Evolutionary conservation across 2,113 vertebrate species (phyloP).

Genomic region (Pimephales promelas): DNA sequence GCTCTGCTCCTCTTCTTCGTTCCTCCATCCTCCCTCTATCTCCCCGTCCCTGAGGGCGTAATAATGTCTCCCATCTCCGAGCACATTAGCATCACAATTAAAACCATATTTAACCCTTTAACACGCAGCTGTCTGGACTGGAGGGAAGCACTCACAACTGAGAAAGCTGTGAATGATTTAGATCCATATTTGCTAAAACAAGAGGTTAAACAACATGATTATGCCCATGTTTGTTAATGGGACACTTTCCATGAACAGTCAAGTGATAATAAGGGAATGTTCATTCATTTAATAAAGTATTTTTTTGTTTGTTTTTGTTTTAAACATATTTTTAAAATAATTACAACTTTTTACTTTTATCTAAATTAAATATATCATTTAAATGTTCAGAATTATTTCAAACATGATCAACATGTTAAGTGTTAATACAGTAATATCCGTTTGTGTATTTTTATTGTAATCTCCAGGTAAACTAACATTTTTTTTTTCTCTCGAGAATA

Average conservation of each 20-base stretch:
- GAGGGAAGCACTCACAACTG: not conserved
- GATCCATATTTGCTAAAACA: not conserved
- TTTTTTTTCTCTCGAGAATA: no score
- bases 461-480: not conserved
- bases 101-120: constrained; percentile 43
- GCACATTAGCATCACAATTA: constrained; percentile 58
- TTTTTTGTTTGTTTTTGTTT: no score
- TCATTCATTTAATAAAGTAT: not conserved
- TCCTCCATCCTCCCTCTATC: constrained; percentile 5
- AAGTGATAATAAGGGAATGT: not conserved
- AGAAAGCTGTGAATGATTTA: not conserved
- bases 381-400: not conserved
- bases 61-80: constrained; percentile 38
- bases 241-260: not conserved
- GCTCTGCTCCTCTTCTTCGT: not conserved
- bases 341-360: not conserved
- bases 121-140: constrained; percentile 17
- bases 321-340: not conserved
- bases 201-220: not conserved
- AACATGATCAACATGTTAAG: not conserved
- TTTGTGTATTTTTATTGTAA: no score
- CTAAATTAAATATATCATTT: not conserved
- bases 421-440: not conserved
- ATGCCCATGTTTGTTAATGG: not conserved
- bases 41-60: constrained; percentile 6